phyloP scores from a whole-genome alignment of 2,113 vertebrate genomes.

The Epinephelus lanceolatus region DNA sequence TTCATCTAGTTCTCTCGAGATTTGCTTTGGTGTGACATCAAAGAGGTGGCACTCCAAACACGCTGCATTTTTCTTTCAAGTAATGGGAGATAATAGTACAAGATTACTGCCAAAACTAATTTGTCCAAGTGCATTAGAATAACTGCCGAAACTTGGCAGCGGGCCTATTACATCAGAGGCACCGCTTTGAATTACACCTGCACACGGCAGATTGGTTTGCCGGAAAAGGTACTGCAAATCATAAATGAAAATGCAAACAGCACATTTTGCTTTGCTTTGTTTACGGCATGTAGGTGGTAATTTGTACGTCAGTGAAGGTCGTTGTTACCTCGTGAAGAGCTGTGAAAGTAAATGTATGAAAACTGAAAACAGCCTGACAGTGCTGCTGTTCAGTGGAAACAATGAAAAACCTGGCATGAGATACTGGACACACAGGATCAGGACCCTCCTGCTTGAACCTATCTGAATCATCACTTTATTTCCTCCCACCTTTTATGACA shows the following conservation, averaged over 20 bases:
- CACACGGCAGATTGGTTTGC: background rate
- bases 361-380: conserved; percentile 20
- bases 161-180: conserved; percentile 31
- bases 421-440: conserved; percentile 12
- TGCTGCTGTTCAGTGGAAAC: conserved; percentile 13
- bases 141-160: conserved; percentile 49
- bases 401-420: conserved; percentile 21
- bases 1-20: conserved; percentile 37
- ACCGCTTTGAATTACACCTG: conserved; percentile 42
- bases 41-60: conserved; percentile 60
- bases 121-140: conserved; percentile 46
- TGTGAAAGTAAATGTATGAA: conserved; percentile 4
- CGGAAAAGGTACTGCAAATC: background rate
- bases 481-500: conserved; percentile 33
- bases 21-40: conserved; percentile 70
- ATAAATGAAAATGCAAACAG: background rate
- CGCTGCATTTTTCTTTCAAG: conserved; percentile 53
- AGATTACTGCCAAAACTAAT: conserved; percentile 61
- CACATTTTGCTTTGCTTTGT: background rate
- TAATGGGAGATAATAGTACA: conserved; percentile 58
- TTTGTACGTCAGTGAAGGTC: background rate
- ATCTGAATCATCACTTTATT: conserved; percentile 49
- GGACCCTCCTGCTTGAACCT: conserved; percentile 16
- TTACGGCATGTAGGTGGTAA: conserved; percentile 1
- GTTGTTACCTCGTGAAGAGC: background rate